phyloP scores from a whole-genome alignment of 2,888 invertebrate species.

The Lithophane socia region DNA sequence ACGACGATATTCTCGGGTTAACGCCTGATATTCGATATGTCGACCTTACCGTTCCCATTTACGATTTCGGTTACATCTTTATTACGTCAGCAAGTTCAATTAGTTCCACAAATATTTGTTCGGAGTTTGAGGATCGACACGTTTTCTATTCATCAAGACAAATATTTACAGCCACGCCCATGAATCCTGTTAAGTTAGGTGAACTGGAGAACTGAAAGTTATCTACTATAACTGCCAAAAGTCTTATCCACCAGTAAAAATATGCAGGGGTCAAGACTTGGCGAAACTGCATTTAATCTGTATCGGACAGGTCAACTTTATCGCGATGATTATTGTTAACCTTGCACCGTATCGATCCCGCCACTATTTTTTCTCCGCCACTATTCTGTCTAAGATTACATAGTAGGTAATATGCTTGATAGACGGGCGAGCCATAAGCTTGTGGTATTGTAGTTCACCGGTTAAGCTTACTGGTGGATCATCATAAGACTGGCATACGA shows the following conservation, averaged over 20 bases:
- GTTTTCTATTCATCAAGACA: slow-evolving; percentile 38
- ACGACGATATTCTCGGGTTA: slow-evolving; percentile 50
- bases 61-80: slow-evolving; percentile 59
- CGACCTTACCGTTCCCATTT: slow-evolving; percentile 62
- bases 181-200: not conserved
- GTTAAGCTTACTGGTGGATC: not conserved
- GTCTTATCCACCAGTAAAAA: slow-evolving; percentile 17
- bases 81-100: slow-evolving; percentile 63
- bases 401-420: not conserved
- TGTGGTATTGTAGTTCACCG: not conserved
- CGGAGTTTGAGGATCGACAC: slow-evolving; percentile 37
- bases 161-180: slow-evolving; percentile 41
- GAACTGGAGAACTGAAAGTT: not conserved
- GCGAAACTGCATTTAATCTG: slow-evolving; percentile 17
- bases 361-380: not conserved
- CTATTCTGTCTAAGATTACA: not conserved
- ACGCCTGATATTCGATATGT: slow-evolving; percentile 61
- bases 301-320: slow-evolving; percentile 31
- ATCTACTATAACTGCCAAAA: not conserved
- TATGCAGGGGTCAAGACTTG: slow-evolving; percentile 24
- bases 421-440: not conserved
- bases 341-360: slow-evolving; percentile 25
- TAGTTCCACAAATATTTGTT: slow-evolving; percentile 63
- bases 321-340: slow-evolving; percentile 2
- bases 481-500: not conserved